Evolutionary conservation across 2,797 vertebrate genomes (phyloP).

Genomic region (Todus mexicanus): DNA sequence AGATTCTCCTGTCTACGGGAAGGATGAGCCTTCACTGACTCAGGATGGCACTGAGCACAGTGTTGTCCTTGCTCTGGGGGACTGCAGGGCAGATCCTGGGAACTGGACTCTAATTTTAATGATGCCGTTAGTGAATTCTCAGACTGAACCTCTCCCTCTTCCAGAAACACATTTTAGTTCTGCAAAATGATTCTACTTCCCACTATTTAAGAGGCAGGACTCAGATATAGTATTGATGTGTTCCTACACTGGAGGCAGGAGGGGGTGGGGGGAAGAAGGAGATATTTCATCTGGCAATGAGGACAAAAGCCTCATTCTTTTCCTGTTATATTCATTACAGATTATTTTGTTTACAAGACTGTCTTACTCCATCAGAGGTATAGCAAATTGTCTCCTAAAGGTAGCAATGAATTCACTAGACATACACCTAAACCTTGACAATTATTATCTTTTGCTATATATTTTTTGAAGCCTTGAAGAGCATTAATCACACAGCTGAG

Average conservation of each 20-base stretch:
- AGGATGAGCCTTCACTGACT: background rate
- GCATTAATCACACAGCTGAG: constrained; percentile 59
- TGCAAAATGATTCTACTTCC: background rate
- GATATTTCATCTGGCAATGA: constrained; percentile 60
- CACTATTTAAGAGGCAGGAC: background rate
- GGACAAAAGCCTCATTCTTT: constrained; percentile 65
- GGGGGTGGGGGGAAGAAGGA: constrained; percentile 18
- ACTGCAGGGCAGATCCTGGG: background rate
- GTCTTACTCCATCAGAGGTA: constrained; percentile 33
- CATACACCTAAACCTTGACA: constrained; percentile 61
- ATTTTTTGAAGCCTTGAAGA: constrained; percentile 54
- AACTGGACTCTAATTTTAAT: background rate
- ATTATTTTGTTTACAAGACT: constrained; percentile 58
- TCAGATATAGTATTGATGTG: constrained; percentile 51
- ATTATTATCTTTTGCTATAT: constrained; percentile 57
- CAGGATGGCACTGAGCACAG: fast-evolving
- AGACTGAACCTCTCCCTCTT: constrained; percentile 22
- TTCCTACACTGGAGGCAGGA: background rate
- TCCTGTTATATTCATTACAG: constrained; percentile 52
- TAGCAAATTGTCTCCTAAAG: constrained; percentile 54
- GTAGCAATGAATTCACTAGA: constrained; percentile 69
- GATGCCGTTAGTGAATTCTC: background rate
- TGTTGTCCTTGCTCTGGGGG: background rate
- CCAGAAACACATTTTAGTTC: constrained; percentile 19
- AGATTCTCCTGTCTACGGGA: background rate